These are phyloP conservation scores for Rugalucina vietnamica DNA, from an alignment of 2,888 invertebrate genomes.

Conservation along the genomic window DNA sequence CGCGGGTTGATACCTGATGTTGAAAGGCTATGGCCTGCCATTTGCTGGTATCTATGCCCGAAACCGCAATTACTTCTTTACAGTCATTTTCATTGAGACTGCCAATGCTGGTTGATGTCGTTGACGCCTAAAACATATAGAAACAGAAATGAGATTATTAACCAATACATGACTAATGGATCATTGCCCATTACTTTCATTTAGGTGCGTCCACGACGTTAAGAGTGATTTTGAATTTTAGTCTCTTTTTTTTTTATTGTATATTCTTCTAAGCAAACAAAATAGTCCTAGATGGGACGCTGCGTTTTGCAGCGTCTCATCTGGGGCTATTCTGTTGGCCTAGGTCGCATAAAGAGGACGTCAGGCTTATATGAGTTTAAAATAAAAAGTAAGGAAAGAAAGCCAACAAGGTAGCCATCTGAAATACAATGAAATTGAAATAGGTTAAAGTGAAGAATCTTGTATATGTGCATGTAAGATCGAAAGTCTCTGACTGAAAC, in stretches of 20 bases:
- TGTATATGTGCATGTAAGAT: too few species aligned
- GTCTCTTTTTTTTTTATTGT: neutral
- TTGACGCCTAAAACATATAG: conserved; percentile 15
- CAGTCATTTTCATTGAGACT: conserved; percentile 20
- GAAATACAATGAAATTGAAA: too few species aligned
- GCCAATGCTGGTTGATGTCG: neutral
- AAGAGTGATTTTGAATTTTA: neutral
- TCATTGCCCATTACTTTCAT: neutral
- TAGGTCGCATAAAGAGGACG: too few species aligned
- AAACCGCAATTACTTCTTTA: neutral
- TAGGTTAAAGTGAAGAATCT: too few species aligned
- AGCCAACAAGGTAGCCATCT: too few species aligned
- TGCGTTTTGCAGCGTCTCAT: too few species aligned
- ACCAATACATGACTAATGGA: neutral
- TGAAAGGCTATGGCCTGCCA: conserved; percentile 9
- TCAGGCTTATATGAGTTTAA: too few species aligned
- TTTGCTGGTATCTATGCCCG: neutral
- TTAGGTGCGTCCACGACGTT: neutral
- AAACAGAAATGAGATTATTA: neutral
- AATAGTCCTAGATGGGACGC: neutral
- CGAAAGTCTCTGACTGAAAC: too few species aligned
- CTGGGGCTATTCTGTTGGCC: too few species aligned
- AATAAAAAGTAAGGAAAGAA: too few species aligned
- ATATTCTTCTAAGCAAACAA: neutral
- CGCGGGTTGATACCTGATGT: conserved; percentile 8